Evolutionary conservation across 2,888 invertebrate species (phyloP).

Genomic region (Sarcophaga rosellei): DNA sequence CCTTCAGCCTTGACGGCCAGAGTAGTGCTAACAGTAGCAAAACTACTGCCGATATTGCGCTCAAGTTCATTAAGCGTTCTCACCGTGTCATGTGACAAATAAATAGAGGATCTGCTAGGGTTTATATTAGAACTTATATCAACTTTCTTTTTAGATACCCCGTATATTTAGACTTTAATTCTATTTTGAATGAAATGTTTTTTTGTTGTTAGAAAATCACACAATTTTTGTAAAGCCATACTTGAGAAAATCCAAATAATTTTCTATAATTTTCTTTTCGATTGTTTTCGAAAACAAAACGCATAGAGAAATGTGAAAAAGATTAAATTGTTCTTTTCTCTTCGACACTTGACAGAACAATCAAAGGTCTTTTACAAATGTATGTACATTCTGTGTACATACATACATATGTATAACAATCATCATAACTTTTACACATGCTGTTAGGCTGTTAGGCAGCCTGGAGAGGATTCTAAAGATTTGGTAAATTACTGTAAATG

Average conservation of each 20-base stretch:
- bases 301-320: conserved; percentile 52
- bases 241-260: conserved; percentile 58
- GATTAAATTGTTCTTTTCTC: conserved; percentile 58
- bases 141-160: too few relatives aligned
- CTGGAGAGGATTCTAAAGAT: conserved; percentile 58
- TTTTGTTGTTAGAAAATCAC: neutral
- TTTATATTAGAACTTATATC: too few relatives aligned
- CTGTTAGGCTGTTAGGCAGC: conserved; percentile 30
- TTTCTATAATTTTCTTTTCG: conserved; percentile 69
- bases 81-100: too few relatives aligned
- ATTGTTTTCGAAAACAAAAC: conserved; percentile 57
- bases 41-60: too few relatives aligned
- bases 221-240: neutral
- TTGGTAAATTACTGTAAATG: conserved; percentile 69
- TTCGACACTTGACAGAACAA: conserved; percentile 65
- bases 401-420: conserved; percentile 5
- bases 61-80: too few relatives aligned
- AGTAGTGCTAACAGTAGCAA: too few relatives aligned
- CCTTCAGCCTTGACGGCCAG: too few relatives aligned
- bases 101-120: too few relatives aligned
- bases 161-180: too few relatives aligned
- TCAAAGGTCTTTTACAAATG: conserved; percentile 64
- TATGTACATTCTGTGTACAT: conserved; percentile 47
- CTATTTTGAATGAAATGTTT: too few relatives aligned
- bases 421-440: neutral